Base-by-base conservation (phyloP, 1,140 invertebrate species). In the Nasonia giraulti region DNA sequence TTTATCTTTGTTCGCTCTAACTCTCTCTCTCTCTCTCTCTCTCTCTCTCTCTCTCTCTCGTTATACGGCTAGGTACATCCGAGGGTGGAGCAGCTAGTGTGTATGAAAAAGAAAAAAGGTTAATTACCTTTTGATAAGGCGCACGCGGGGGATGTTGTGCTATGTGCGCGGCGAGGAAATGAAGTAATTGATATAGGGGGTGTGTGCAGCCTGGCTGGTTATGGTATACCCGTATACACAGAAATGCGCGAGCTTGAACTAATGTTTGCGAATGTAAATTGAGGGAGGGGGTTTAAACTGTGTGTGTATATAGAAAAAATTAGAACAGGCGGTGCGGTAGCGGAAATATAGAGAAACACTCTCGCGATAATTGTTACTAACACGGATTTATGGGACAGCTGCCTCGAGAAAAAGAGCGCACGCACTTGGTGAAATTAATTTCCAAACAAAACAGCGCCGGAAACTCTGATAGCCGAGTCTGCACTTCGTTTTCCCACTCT, bases 381-480 rank as follows among this genome's bases (percentile, higher is more conserved):
- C 11, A 7, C 20, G 17, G 68, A 73, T 81, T 73, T 50, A 50
- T 17, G 12, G 12, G 47, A 3, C 14, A 3, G 47, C 47, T 27
- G 27, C 27, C 27, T 27, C 27, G 27, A 27, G 47, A 17, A 50
- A 47, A 47, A 12, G 47, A 50, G 47, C 5, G 7, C 40, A 77
- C 50, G 50, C 75, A 81, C 66, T 81, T 66, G 20, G 82, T 86
- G 86, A 87, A 89, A 91, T 91, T 89, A 91, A 89, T 91, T 90
- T 88, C 76, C 87, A 89, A 91, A 89, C 89, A 89, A 50, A 12
- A 50, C 40, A 44, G 7, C 10, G 12, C 14, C 2, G 47, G 14
- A 50, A 50, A 50, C 47, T 50, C 47, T 12, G 11, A 12, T 50
- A 17, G 47, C 47, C 47, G 47, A 0, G 47, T 17, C 12, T 12